These are phyloP conservation scores for Nothobranchius furzeri DNA, from an alignment of 2,113 vertebrate genomes.

Conservation along the genomic window DNA sequence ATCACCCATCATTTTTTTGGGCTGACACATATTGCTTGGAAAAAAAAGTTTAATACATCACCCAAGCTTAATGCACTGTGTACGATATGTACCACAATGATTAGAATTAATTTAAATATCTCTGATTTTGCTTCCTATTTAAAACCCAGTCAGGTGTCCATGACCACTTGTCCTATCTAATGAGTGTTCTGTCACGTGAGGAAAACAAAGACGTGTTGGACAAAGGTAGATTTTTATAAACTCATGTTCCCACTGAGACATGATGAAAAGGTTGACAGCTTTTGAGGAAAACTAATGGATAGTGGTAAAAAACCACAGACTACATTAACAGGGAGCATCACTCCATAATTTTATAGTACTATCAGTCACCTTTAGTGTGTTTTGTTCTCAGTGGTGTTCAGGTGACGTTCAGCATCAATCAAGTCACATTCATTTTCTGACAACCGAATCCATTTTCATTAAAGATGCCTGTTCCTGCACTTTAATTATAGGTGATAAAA, in stretches of 20 bases:
- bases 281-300: slow-evolving; percentile 10
- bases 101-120: no score
- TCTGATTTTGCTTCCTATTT: no score
- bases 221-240: background rate
- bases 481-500: slow-evolving; percentile 65
- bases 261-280: slow-evolving; percentile 2
- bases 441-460: slow-evolving; percentile 64
- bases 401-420: slow-evolving; percentile 65
- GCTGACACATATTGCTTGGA: no score
- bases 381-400: slow-evolving; percentile 56
- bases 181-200: background rate
- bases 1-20: no score
- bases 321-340: slow-evolving; percentile 7
- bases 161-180: background rate
- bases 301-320: slow-evolving; percentile 11
- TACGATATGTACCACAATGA: no score
- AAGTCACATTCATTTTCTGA: slow-evolving; percentile 47
- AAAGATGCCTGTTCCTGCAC: slow-evolving; percentile 53
- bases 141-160: no score
- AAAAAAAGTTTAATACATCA: no score
- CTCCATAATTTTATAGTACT: slow-evolving; percentile 39
- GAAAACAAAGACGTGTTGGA: background rate
- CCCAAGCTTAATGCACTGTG: no score
- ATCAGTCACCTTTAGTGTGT: slow-evolving; percentile 55
- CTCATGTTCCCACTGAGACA: background rate